phyloP scores from a whole-genome alignment of 2,888 invertebrate genomes.

The Julus scanicus region DNA sequence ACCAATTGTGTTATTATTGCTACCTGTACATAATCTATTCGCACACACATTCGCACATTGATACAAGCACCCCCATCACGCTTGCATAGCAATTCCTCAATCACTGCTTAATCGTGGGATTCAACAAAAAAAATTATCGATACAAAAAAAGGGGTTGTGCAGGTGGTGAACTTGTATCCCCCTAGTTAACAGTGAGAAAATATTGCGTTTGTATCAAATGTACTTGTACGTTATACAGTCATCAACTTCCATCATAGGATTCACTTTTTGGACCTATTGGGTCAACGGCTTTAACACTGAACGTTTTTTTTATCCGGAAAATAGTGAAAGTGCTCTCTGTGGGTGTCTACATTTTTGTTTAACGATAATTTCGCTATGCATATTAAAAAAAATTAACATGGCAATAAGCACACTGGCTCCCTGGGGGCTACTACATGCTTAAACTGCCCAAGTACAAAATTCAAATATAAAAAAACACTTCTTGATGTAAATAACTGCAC shows the following conservation, averaged over 20 bases:
- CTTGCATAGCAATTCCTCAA: conserved; percentile 5
- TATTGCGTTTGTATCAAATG: not conserved
- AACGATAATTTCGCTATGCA: no score
- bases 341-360: no score
- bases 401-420: no score
- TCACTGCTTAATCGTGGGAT: conserved; percentile 31
- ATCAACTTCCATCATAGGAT: not conserved
- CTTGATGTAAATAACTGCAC: no score
- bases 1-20: conserved; percentile 47
- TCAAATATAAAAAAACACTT: no score
- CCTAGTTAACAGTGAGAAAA: not conserved
- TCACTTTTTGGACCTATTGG: no score
- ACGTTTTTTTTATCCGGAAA: no score
- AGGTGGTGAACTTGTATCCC: not conserved
- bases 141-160: not conserved
- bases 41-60: not conserved
- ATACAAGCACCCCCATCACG: conserved; percentile 5
- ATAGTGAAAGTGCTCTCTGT: no score
- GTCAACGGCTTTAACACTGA: no score
- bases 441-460: no score
- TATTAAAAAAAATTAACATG: no score
- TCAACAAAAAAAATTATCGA: not conserved
- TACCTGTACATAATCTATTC: not conserved
- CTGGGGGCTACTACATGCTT: no score
- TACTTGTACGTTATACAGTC: not conserved